phyloP scores from a whole-genome alignment of 2,888 invertebrate genomes.

The Pristionchus mayeri region DNA sequence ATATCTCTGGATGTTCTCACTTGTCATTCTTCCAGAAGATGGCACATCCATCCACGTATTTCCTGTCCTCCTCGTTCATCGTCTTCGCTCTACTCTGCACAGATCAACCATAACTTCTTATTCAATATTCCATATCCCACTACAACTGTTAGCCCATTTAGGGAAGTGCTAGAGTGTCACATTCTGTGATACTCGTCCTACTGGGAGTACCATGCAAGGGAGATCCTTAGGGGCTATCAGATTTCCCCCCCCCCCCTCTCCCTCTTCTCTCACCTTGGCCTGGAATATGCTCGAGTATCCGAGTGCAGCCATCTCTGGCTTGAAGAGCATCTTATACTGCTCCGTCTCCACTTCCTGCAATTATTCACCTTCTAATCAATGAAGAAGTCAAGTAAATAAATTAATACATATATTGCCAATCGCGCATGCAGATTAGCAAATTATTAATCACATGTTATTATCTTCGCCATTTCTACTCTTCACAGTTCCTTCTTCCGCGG shows the following conservation, averaged over 20 bases:
- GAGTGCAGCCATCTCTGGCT: constrained; percentile 93
- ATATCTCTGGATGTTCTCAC: constrained; percentile 76
- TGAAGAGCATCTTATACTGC: constrained; percentile 96
- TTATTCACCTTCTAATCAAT: no score
- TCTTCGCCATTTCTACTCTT: background rate
- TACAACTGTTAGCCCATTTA: no score
- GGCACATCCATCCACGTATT: constrained; percentile 98
- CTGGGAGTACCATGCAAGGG: no score
- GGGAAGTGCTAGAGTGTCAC: no score
- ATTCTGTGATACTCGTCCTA: no score
- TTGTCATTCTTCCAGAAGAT: constrained; percentile 87
- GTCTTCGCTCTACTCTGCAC: constrained; percentile 87
- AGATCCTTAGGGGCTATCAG: no score
- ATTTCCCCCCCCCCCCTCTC: background rate
- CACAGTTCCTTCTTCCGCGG: background rate
- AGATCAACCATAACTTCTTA: background rate
- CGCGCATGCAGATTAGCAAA: no score
- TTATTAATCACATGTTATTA: background rate
- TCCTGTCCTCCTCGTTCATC: constrained; percentile 95
- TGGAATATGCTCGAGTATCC: constrained; percentile 86
- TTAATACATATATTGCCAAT: background rate
- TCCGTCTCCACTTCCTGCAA: constrained; percentile 97
- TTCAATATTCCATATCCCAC: no score
- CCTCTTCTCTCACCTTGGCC: constrained; percentile 88
- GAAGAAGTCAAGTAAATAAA: no score